Evolutionary conservation across 2,113 vertebrate genomes (phyloP), one percentile per base, ranked within the genome.

Genomic region (Poicephalus meyeri): DNA sequence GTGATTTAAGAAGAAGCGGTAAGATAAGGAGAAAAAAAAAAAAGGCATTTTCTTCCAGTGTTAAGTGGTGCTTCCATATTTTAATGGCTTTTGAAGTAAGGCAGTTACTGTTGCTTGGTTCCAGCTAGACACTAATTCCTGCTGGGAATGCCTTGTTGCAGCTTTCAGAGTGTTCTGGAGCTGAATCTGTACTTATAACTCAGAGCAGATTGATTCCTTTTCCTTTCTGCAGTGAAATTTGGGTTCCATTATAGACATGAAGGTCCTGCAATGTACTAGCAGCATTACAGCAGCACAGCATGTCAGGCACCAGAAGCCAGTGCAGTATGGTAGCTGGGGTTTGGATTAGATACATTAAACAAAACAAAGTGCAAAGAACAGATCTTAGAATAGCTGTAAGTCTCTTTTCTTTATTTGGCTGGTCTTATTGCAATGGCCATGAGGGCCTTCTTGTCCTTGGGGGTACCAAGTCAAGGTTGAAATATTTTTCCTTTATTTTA

Each of bases 81-180:
- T 88, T 94, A 91, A 95, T 84, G 72, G 69, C 84, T 94, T 95
- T 60, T 94, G n/a, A 88, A 95, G 80, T 86, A 86, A 91, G 74
- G 28, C 83, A 93, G 77, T 69, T 66, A 82, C 69, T 72, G 42
- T 74, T 90, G 50, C 73, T 85, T 82, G 73, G 81, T 96, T 80
- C 83, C 91, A 94, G 86, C 68, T 97, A 92, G 89, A 89, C 91
- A 71, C 17, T 94, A 71, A 91, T 89, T 91, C 80, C 72, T 94
- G 52, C 70, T 73, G 82, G 53, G 87, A 95, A 76, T 13, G 58
- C 74, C 76, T 88, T 1, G 1, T 52, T 41, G 70, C 82, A 91
- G 86, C 82, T 87, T 96, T 94, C 89, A 91, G 80, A 87, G n/a
- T 50, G 37, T 80, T 93, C 70, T 92, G 71, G 90, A 91, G 73